A percentile compares a stretch with the other conserved stretches of the same genome.
These are phyloP conservation scores for Heterotis niloticus DNA, from an alignment of 2,113 vertebrate species.

Conservation along the genomic window DNA sequence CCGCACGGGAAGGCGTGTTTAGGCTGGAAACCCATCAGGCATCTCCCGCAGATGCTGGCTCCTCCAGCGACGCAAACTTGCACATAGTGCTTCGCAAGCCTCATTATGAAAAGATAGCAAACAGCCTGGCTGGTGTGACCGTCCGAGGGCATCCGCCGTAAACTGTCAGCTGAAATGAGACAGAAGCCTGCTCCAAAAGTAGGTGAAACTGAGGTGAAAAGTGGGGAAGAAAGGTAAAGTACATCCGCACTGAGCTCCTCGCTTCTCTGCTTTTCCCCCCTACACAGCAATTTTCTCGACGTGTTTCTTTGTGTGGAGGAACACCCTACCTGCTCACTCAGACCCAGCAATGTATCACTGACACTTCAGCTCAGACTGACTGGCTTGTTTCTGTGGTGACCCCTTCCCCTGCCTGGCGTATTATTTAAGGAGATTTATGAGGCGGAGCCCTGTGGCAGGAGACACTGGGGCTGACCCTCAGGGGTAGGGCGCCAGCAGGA, in stretches of 20 bases:
- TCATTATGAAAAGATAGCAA: too few species aligned
- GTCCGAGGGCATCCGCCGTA: too few species aligned
- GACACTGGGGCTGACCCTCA: slow-evolving; percentile 83
- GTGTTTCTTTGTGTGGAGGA: slow-evolving; percentile 39
- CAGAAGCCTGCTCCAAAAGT: neutral
- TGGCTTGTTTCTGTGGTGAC: slow-evolving; percentile 84
- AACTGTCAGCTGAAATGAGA: neutral
- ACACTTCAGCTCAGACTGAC: slow-evolving; percentile 85
- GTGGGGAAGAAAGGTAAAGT: neutral
- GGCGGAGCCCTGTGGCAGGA: slow-evolving; percentile 77
- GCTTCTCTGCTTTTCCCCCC: slow-evolving; percentile 17
- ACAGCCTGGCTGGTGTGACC: too few species aligned
- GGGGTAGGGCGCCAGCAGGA: slow-evolving; percentile 72
- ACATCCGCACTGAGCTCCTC: neutral
- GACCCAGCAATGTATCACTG: slow-evolving; percentile 81
- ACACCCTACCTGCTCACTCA: slow-evolving; percentile 43
- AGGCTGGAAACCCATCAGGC: too few species aligned
- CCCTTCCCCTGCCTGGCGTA: slow-evolving; percentile 77
- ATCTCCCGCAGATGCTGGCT: too few species aligned
- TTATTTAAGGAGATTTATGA: slow-evolving; percentile 98
- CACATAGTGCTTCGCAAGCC: too few species aligned
- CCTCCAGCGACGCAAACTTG: too few species aligned
- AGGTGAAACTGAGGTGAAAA: neutral
- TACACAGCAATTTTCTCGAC: slow-evolving; percentile 39
- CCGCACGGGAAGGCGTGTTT: too few species aligned